Evolutionary conservation across 2,888 invertebrate genomes (phyloP).

Genomic region (Phanerotoma sp.): DNA sequence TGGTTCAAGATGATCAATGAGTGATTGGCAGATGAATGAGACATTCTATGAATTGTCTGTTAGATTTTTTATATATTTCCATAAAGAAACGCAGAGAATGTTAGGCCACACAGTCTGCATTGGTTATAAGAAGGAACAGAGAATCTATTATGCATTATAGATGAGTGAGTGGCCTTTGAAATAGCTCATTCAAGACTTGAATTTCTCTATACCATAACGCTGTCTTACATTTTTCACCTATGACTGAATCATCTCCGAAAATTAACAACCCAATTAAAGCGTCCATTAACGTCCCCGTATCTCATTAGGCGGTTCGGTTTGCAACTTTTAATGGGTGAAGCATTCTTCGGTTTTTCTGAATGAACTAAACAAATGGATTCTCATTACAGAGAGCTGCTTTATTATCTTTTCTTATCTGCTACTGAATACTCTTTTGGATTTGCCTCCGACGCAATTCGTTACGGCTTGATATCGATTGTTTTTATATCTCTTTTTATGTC

Average conservation of each 20-base stretch:
- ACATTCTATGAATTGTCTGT: not conserved
- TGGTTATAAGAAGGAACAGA: not conserved
- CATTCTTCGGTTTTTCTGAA: conserved; percentile 39
- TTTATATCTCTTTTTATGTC: not conserved
- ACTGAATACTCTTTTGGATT: not conserved
- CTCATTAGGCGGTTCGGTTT: conserved; percentile 50
- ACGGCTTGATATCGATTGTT: not conserved
- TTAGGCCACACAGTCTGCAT: not conserved
- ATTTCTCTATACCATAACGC: conserved; percentile 42
- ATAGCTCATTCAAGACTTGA: conserved; percentile 46
- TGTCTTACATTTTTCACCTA: conserved; percentile 51
- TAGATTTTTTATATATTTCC: conserved; percentile 4
- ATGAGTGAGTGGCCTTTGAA: conserved; percentile 27
- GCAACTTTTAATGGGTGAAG: conserved; percentile 47
- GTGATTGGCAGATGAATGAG: conserved; percentile 31
- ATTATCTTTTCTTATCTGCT: conserved; percentile 33
- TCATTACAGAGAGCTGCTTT: conserved; percentile 23
- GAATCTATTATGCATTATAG: conserved; percentile 22
- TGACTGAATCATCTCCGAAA: conserved; percentile 49
- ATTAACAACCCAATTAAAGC: conserved; percentile 56
- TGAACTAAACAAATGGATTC: conserved; percentile 30
- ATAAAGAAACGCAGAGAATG: not conserved
- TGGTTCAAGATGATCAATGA: conserved; percentile 31
- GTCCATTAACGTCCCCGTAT: conserved; percentile 52
- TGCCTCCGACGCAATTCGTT: not conserved